A percentile compares a stretch with the other conserved stretches of the same genome.
phyloP scores from a whole-genome alignment of 37 sponge, comb jelly and placozoan genomes.

The Dysidea cf. avara region DNA sequence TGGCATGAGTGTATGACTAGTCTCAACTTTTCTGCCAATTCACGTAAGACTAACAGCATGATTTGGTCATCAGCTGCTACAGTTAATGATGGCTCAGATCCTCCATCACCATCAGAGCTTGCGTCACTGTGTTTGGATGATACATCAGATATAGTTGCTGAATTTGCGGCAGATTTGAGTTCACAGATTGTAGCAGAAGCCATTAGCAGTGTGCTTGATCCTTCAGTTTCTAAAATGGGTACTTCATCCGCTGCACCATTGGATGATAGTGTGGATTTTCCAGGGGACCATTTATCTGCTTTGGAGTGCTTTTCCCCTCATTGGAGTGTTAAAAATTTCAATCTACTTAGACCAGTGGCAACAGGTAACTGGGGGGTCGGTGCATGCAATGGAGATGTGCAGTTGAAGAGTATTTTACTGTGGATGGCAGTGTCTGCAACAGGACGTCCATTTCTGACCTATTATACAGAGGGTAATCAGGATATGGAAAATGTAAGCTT shows the following conservation, averaged over 20 bases:
- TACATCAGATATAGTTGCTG: neutral
- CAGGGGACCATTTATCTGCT: neutral
- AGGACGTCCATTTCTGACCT: slow-evolving; percentile 74
- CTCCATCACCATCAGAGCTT: neutral
- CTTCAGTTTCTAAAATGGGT: neutral
- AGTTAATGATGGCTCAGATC: slow-evolving; percentile 36
- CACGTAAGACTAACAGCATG: slow-evolving; percentile 15
- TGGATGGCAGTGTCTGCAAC: slow-evolving; percentile 70
- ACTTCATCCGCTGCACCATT: neutral
- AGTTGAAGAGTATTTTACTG: slow-evolving; percentile 78
- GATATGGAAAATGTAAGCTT: slow-evolving; percentile 52
- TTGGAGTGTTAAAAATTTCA: slow-evolving; percentile 8
- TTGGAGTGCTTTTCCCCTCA: neutral
- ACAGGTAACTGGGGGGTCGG: slow-evolving; percentile 91
- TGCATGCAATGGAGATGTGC: slow-evolving; percentile 47
- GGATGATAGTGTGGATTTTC: neutral
- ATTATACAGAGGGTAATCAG: slow-evolving; percentile 44
- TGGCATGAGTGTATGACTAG: too few species aligned
- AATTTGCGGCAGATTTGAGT: slow-evolving; percentile 8
- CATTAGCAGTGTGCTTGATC: slow-evolving; percentile 17
- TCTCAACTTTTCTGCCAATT: too few species aligned
- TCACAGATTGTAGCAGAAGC: slow-evolving; percentile 33
- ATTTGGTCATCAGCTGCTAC: slow-evolving; percentile 79
- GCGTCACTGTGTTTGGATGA: neutral
- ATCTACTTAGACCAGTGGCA: slow-evolving; percentile 68